These are phyloP conservation scores for Saccopteryx leptura DNA, from an alignment of 2,113 vertebrate species.

Conservation along the genomic window DNA sequence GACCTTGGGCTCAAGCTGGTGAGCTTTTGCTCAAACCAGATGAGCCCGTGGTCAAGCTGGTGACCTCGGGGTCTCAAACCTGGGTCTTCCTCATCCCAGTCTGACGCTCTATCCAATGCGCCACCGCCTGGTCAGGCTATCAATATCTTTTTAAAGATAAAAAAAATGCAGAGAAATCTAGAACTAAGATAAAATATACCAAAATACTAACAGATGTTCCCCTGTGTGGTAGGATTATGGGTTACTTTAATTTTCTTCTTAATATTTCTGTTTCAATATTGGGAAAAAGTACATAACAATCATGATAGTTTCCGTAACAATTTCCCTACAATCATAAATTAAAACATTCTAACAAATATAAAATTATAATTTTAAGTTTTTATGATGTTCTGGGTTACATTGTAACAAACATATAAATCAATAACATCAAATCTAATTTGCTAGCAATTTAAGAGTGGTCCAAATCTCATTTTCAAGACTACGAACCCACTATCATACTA, in stretches of 20 bases:
- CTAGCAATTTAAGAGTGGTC: rapidly evolving
- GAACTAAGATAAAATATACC: neutral
- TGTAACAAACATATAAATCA: neutral
- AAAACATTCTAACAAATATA: neutral
- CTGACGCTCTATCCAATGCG: no score
- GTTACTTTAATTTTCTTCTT: neutral
- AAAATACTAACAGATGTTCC: neutral
- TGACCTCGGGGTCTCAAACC: no score
- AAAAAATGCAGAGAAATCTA: neutral
- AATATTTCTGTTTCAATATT: neutral
- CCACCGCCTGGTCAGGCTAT: no score
- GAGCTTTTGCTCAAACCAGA: no score
- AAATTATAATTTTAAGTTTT: neutral
- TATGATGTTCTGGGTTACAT: neutral
- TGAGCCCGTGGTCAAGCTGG: no score
- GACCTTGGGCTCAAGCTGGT: no score
- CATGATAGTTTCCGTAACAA: neutral
- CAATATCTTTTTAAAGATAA: neutral
- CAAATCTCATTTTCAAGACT: neutral
- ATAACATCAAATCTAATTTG: rapidly evolving
- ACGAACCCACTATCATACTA: neutral
- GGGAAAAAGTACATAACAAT: neutral
- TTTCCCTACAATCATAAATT: neutral
- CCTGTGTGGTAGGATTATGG: neutral
- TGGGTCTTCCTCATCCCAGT: no score